These are phyloP conservation scores for Scomber japonicus DNA, from an alignment of 2,113 vertebrate species.

Conservation along the genomic window DNA sequence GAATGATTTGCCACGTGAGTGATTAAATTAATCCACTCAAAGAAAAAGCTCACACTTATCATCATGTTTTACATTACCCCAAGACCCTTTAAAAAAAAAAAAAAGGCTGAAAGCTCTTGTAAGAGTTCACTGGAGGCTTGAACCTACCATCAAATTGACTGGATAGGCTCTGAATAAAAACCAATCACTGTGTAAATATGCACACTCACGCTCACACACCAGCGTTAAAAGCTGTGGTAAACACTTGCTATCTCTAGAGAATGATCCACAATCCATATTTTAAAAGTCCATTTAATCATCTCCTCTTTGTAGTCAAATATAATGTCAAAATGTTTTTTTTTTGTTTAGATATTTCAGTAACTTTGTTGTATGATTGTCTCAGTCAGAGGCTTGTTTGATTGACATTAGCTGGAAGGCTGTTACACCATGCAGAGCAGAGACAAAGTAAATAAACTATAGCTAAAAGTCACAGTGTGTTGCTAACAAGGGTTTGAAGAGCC, in stretches of 20 bases:
- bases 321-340: no score
- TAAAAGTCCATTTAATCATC: neutral
- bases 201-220: neutral
- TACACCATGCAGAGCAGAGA: no score
- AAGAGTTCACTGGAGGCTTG: neutral
- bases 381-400: no score
- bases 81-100: slow-evolving; percentile 13
- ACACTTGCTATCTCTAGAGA: neutral
- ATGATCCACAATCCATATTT: slow-evolving; percentile 33
- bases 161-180: neutral
- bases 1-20: slow-evolving; percentile 15
- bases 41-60: slow-evolving; percentile 28
- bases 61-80: neutral
- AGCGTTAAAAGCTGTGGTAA: neutral
- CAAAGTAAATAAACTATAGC: no score
- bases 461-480: no score
- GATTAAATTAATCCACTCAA: slow-evolving; percentile 37
- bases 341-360: no score
- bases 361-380: no score
- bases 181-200: slow-evolving; percentile 20
- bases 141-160: neutral
- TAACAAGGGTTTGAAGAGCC: no score
- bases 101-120: slow-evolving; percentile 22
- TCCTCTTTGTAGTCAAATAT: no score
- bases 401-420: no score